Evolutionary conservation across 2,113 vertebrate species (phyloP), one percentile per base, ranked within the genome.

Genomic region (Tragelaphus strepsiceros): DNA sequence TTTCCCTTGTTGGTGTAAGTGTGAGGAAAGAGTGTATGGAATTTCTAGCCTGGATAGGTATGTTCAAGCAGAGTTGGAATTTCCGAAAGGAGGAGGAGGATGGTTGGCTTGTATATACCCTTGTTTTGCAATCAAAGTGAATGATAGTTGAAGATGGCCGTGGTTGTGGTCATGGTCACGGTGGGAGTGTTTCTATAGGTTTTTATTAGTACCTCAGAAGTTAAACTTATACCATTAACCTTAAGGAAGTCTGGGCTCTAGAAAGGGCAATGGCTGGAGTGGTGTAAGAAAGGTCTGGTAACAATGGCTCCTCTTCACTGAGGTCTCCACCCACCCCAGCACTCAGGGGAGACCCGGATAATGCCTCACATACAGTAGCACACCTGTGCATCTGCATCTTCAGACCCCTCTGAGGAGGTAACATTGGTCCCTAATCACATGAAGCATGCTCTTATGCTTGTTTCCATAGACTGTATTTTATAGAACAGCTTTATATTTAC

Each of bases 341-440:
- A 7, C 5, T 3, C 59, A 28, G 59, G 21, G 26, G 35, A 32
- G 43, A 32, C 53, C 11, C 28, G 0, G 8, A 26, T 3, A 5
- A 19, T 46, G 81, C 15, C 39, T 56, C 24, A 1, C 0, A 1
- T 8, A 11, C 0, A 1, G 14, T 1, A n/a, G 64, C 83, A n/a
- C 6, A 11, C 9, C 19, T 28, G 6, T 7, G 1, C 64, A 32
- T 17, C 46, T 3, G 21, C 14, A 17, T 62, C 26, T 81, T 49
- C 49, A 77, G 77, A 46, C 3, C 32, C n/a, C 53, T 58, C 67
- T 35, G 53, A 80, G 35, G 30, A 86, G 5, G 43, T 4, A 28
- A 22, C 81, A 1, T 3, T 30, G 53, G 30, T 67, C 62, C 90
- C 62, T 61, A 56, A 46, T 78, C 67, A 53, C 2, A 3, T 19